Percentiles rank a stretch among this genome's conserved stretches.
phyloP scores from a whole-genome alignment of 2,113 vertebrate genomes.

The Nothobranchius furzeri region DNA sequence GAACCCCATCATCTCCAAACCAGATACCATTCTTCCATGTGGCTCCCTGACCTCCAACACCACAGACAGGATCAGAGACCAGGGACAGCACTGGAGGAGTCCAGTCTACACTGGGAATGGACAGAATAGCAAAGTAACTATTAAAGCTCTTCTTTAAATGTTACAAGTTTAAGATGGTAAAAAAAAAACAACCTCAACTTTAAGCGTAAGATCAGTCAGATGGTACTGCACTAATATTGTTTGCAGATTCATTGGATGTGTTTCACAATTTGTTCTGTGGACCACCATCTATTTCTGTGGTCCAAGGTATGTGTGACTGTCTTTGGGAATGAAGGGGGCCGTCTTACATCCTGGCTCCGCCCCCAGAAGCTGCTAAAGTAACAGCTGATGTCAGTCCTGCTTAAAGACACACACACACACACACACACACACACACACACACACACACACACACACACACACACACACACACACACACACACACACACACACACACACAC shows the following conservation, averaged over 20 bases:
- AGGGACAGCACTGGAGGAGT: too few relatives aligned
- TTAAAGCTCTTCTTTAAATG: too few relatives aligned
- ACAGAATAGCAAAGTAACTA: too few relatives aligned
- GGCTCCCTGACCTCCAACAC: too few relatives aligned
- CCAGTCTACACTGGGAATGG: too few relatives aligned
- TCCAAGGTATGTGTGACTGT: conserved; percentile 71
- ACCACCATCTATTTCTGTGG: conserved; percentile 75
- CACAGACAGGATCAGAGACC: too few relatives aligned
- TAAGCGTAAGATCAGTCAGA: neutral
- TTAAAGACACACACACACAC: conserved; percentile 61
- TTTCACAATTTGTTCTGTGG: conserved; percentile 42
- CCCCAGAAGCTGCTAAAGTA: conserved; percentile 71
- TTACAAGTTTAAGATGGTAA: too few relatives aligned
- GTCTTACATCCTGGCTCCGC: conserved; percentile 68
- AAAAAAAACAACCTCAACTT: too few relatives aligned
- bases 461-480: conserved; percentile 31
- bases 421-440: conserved; percentile 5
- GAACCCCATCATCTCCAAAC: too few relatives aligned
- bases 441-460: conserved; percentile 19
- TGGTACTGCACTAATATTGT: neutral
- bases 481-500: conserved; percentile 38
- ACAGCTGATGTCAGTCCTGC: conserved; percentile 72
- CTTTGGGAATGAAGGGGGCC: conserved; percentile 70
- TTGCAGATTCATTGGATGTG: conserved; percentile 36
- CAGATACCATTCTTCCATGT: too few relatives aligned